Percentiles rank a stretch among this genome's conserved stretches.
Conservation (phyloP, 1,140 invertebrate genomes). For the Parapsyche elsis region DNA sequence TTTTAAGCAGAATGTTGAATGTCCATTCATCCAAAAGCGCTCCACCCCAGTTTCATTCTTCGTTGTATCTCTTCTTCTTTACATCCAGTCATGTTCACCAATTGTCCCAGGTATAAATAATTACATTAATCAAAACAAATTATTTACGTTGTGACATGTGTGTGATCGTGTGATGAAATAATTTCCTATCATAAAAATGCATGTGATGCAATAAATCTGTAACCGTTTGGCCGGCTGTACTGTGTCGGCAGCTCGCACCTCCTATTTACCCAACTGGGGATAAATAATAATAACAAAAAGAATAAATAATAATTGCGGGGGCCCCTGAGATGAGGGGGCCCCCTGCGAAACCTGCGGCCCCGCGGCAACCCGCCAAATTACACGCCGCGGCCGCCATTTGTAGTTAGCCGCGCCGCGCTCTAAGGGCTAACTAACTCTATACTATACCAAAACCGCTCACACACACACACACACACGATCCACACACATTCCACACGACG, state of each 20-base stretch:
- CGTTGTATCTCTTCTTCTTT: too few species aligned
- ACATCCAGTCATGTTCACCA: too few species aligned
- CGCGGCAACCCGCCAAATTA: constrained; percentile 43
- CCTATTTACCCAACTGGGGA: constrained; percentile 46
- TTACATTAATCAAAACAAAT: too few species aligned
- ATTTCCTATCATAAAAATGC: too few species aligned
- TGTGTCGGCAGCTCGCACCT: constrained; percentile 44
- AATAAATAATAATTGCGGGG: constrained; percentile 35
- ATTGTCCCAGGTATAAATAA: too few species aligned
- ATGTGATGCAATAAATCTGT: background rate
- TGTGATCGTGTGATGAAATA: too few species aligned
- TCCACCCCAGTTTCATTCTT: too few species aligned
- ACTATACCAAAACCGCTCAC: background rate
- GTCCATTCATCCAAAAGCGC: too few species aligned
- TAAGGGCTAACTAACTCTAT: constrained; percentile 12
- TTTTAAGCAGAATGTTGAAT: too few species aligned
- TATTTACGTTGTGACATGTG: too few species aligned
- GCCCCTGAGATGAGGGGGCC: background rate
- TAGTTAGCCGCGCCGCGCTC: constrained; percentile 22
- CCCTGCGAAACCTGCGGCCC: constrained; percentile 32
- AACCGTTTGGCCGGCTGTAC: constrained; percentile 31
- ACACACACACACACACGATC: too few species aligned
- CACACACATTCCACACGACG: too few species aligned
- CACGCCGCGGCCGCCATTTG: constrained; percentile 41
- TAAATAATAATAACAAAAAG: constrained; percentile 38